Conservation (phyloP, 2,888 invertebrate species). For the Tetrapedia diversipes region DNA sequence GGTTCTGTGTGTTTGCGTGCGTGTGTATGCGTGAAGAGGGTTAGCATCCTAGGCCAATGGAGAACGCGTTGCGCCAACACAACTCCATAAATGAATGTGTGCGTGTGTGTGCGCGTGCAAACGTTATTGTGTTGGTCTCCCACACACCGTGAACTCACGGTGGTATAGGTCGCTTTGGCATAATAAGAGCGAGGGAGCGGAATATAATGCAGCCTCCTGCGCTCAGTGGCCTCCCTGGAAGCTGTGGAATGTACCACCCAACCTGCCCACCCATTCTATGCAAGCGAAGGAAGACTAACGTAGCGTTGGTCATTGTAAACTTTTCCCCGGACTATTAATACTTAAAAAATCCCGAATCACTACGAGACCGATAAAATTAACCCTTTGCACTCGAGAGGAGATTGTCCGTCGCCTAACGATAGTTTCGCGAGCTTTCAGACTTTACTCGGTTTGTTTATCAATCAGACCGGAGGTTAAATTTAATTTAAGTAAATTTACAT, state of each 20-base stretch:
- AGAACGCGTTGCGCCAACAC: not conserved
- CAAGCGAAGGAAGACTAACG: conserved; percentile 16
- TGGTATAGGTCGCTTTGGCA: conserved; percentile 58
- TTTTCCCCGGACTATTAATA: conserved; percentile 63
- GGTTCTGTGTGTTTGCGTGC: conserved; percentile 20
- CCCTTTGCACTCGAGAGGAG: too few relatives aligned
- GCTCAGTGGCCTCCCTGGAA: conserved; percentile 70
- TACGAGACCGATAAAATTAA: not conserved
- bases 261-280: conserved; percentile 24
- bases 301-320: conserved; percentile 58
- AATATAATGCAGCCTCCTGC: conserved; percentile 69
- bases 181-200: conserved; percentile 73
- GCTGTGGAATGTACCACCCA: conserved; percentile 76
- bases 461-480: too few relatives aligned
- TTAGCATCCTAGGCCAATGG: conserved; percentile 15
- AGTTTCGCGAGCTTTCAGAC: too few relatives aligned
- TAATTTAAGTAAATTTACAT: too few relatives aligned
- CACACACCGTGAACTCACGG: conserved; percentile 26
- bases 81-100: too few relatives aligned
- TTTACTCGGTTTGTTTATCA: too few relatives aligned
- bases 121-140: not conserved
- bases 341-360: conserved; percentile 41
- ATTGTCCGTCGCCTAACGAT: too few relatives aligned
- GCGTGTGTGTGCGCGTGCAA: not conserved
- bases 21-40: conserved; percentile 23